Base-by-base conservation (phyloP, 2,797 vertebrate genomes). In the Schizothorax lantsangensis region DNA sequence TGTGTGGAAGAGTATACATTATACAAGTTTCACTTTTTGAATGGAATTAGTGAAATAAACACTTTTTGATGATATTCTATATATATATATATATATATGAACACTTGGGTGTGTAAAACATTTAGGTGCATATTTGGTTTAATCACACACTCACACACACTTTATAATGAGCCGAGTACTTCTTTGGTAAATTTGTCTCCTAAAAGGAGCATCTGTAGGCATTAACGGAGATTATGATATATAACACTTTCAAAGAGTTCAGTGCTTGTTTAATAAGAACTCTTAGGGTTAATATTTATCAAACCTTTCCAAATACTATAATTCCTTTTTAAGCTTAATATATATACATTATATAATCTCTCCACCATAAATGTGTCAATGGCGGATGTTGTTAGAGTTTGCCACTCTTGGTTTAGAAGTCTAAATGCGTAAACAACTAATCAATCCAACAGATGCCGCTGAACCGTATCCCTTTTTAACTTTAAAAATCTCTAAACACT, bases 111-210 rank as follows among this genome's bases (percentile, higher is more conserved):
- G 38, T 64, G 68, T 23, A 81, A 62, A 73, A 80, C 68, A 86
- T 74, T 73, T n/a, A 73, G 77, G 68, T 81, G 84, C 43, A 47
- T 81, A 74, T 86, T 81, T 81, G 78, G 78, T 86, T 80, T 33
- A 69, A 77, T 66, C 57, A 54, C 72, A 77, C 57, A 84, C 45
- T 57, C 38, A 66, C n/a, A 66, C 40, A 74, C 43, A 11, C 73
- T 68, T 79, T 59, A 33, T n/a, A 69, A 47, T 49, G 8, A 80
- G 21, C 38, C 8, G 9, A 43, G 40, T 43, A 43, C 40, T 73
- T 81, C 84, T 86, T 86, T 86, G 84, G 84, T 86, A 86, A 79
- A 49, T 78, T 36, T 45, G 26, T 80, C 54, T 84, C n/a, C 47
- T 54, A 84, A 84, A 84, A 59, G 54, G n/a, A 74, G 54, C 74